phyloP scores from a whole-genome alignment of 2,797 vertebrate genomes.

The Sebastes minor region DNA sequence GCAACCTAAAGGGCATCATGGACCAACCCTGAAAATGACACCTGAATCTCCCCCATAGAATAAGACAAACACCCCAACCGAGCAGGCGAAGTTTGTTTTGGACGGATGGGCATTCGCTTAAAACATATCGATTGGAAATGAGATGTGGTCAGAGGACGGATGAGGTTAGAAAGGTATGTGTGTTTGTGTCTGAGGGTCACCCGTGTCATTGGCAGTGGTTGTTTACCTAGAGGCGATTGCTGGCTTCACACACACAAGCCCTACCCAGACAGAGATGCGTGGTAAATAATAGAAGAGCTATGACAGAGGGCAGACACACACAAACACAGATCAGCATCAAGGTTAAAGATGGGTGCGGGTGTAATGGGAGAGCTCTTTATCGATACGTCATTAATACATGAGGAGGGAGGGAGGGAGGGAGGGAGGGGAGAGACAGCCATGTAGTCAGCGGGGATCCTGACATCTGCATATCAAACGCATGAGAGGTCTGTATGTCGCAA shows the following conservation, averaged over 20 bases:
- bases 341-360: constrained; percentile 70
- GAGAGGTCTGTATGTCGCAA: constrained; percentile 20
- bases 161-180: constrained; percentile 36
- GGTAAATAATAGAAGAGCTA: constrained; percentile 78
- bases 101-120: constrained; percentile 45
- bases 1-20: constrained; percentile 31
- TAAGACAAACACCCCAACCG: constrained; percentile 56
- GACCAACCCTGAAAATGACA: constrained; percentile 43
- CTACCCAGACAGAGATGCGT: constrained; percentile 61
- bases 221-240: constrained; percentile 75
- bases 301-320: constrained; percentile 67
- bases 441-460: constrained; percentile 11
- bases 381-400: constrained; percentile 60
- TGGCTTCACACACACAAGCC: constrained; percentile 51
- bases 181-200: constrained; percentile 62
- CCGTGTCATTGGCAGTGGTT: constrained; percentile 67
- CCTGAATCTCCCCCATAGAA: constrained; percentile 25
- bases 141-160: constrained; percentile 67
- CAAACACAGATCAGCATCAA: constrained; percentile 63
- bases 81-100: constrained; percentile 58
- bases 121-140: constrained; percentile 73
- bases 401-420: constrained; percentile 7
- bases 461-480: constrained; percentile 58
- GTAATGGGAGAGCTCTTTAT: constrained; percentile 65
- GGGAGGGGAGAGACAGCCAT: neutral